Conservation (phyloP, 2,113 vertebrate species). For the Sterna hirundo region DNA sequence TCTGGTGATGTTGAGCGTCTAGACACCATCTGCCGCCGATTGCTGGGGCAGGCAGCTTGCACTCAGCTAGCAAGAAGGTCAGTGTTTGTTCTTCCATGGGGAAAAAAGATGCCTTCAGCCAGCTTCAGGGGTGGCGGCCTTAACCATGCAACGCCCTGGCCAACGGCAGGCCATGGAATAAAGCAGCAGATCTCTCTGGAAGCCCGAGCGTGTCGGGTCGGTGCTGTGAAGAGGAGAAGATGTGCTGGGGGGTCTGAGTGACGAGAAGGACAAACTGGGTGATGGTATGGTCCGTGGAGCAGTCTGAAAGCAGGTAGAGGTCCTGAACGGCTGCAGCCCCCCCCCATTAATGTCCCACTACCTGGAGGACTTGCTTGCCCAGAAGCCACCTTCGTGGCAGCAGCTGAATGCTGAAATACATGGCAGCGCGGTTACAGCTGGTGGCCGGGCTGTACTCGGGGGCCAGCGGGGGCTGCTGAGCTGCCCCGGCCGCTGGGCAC, state of each 20-base stretch:
- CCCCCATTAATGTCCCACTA: rapidly evolving
- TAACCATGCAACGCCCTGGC: rapidly evolving
- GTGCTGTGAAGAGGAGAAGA: neutral
- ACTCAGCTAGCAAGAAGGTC: neutral
- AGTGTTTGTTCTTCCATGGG: rapidly evolving
- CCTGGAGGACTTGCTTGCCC: neutral
- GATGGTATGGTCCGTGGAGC: neutral
- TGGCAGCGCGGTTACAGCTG: rapidly evolving
- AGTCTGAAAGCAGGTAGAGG: rapidly evolving
- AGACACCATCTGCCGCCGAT: neutral
- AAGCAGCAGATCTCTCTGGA: neutral
- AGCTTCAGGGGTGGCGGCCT: neutral
- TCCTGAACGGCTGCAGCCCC: neutral
- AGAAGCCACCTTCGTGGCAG: neutral
- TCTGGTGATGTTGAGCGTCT: neutral
- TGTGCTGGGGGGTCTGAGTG: too few relatives aligned
- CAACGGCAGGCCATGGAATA: rapidly evolving
- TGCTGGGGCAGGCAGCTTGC: neutral
- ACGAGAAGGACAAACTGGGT: neutral
- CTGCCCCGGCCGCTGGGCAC: rapidly evolving
- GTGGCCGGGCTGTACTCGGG: neutral
- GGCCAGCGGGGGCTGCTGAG: neutral
- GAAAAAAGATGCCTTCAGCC: neutral
- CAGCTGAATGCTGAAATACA: neutral
- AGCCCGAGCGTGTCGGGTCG: rapidly evolving